phyloP scores from a whole-genome alignment of 1,140 invertebrate species.

The Drosophila grimshawi region DNA sequence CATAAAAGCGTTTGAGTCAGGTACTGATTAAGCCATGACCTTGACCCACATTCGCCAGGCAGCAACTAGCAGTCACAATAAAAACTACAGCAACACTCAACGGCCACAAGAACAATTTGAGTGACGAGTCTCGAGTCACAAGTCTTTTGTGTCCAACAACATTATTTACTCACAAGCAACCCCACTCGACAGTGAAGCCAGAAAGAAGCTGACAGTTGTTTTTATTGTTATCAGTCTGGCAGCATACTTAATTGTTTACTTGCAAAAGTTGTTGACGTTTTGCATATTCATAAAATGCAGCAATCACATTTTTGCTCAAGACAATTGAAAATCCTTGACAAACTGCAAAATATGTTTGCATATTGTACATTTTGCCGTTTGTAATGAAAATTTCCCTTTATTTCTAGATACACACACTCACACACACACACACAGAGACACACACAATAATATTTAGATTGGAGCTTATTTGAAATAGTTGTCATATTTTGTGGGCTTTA shows the following conservation, averaged over 20 bases:
- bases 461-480: constrained; percentile 23
- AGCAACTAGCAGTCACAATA: background rate
- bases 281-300: constrained; percentile 67
- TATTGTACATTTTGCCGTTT: constrained; percentile 27
- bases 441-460: constrained; percentile 36
- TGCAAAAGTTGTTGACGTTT: constrained; percentile 36
- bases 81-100: constrained; percentile 25
- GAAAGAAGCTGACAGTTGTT: constrained; percentile 3
- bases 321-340: constrained; percentile 22
- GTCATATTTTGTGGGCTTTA: background rate
- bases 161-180: background rate
- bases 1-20: constrained; percentile 68
- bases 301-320: constrained; percentile 35
- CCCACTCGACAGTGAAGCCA: constrained; percentile 5
- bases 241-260: constrained; percentile 70
- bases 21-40: constrained; percentile 68
- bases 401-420: constrained; percentile 23
- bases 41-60: constrained; percentile 65
- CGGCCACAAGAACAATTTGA: constrained; percentile 20
- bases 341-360: constrained; percentile 25
- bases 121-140: background rate
- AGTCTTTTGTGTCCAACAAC: constrained; percentile 25
- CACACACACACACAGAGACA: constrained; percentile 21
- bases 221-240: constrained; percentile 5
- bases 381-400: constrained; percentile 42